A percentile compares a stretch with the other conserved stretches of the same genome.
Evolutionary conservation across 2,888 invertebrate species (phyloP).

Genomic region (Eurois occulta): DNA sequence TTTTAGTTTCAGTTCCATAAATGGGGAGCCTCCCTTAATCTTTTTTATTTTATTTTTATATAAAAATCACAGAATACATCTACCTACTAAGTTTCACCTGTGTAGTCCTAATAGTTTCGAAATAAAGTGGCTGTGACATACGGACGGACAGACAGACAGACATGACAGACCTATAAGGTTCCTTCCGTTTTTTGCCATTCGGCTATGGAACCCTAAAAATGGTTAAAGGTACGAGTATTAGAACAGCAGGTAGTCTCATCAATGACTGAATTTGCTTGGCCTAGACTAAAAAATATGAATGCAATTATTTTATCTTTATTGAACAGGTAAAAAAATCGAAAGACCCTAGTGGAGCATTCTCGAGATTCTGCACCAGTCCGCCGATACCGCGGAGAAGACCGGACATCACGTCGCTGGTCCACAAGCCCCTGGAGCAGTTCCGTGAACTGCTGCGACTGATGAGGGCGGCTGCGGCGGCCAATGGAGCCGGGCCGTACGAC

Average conservation of each 20-base stretch:
- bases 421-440: constrained; percentile 95
- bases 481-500: constrained; percentile 85
- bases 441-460: constrained; percentile 86
- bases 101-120: too few relatives aligned
- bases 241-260: background rate
- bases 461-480: constrained; percentile 84
- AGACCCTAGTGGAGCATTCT: constrained; percentile 94
- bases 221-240: too few relatives aligned
- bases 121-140: too few relatives aligned
- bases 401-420: constrained; percentile 95
- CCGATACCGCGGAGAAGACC: constrained; percentile 95
- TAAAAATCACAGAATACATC: too few relatives aligned
- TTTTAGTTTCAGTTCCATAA: too few relatives aligned
- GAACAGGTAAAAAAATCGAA: constrained; percentile 92
- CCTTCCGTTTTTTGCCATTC: too few relatives aligned
- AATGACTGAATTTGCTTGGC: background rate
- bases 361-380: constrained; percentile 94
- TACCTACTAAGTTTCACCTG: too few relatives aligned
- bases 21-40: too few relatives aligned
- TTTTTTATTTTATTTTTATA: too few relatives aligned
- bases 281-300: background rate
- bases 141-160: too few relatives aligned
- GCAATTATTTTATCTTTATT: background rate
- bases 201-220: too few relatives aligned
- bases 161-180: too few relatives aligned